These are phyloP conservation scores for Mamestra brassicae DNA, from an alignment of 2,888 invertebrate species.

Conservation along the genomic window DNA sequence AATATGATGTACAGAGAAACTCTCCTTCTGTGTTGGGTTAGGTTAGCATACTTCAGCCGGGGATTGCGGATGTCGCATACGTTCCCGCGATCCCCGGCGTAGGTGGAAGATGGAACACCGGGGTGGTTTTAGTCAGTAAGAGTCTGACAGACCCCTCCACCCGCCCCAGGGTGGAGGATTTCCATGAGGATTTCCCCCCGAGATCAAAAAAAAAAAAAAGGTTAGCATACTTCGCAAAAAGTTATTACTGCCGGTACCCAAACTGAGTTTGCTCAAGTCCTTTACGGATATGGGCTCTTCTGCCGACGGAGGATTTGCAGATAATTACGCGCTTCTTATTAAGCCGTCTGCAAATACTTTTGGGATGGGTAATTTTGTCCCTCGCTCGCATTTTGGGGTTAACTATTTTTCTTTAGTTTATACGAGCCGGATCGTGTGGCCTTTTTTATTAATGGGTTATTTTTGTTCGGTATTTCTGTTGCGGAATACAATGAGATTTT, in stretches of 20 bases:
- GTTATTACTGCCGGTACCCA: conserved; percentile 77
- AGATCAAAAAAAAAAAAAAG: no score
- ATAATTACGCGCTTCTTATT: conserved; percentile 84
- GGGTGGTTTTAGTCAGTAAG: no score
- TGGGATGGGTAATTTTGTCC: conserved; percentile 72
- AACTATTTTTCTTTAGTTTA: conserved; percentile 66
- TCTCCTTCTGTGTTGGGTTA: conserved; percentile 66
- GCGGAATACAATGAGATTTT: conserved; percentile 19
- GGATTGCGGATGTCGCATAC: no score
- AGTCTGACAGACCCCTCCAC: no score
- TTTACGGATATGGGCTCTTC: conserved; percentile 75
- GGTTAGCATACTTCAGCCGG: conserved; percentile 70
- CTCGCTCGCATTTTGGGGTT: conserved; percentile 65
- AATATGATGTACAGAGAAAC: conserved; percentile 65
- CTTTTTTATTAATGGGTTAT: conserved; percentile 42
- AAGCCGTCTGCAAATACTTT: conserved; percentile 83
- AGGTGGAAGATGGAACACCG: no score
- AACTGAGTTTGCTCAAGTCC: conserved; percentile 81
- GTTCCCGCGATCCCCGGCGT: no score
- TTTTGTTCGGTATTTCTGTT: conserved; percentile 35
- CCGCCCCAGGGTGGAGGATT: no score
- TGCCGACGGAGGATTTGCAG: conserved; percentile 77
- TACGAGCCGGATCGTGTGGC: conserved; percentile 44
- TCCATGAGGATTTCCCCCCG: no score
- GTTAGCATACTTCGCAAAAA: conserved; percentile 74